These are phyloP conservation scores for Platycnemis pennipes DNA, from an alignment of 2,888 invertebrate genomes.

Conservation along the genomic window DNA sequence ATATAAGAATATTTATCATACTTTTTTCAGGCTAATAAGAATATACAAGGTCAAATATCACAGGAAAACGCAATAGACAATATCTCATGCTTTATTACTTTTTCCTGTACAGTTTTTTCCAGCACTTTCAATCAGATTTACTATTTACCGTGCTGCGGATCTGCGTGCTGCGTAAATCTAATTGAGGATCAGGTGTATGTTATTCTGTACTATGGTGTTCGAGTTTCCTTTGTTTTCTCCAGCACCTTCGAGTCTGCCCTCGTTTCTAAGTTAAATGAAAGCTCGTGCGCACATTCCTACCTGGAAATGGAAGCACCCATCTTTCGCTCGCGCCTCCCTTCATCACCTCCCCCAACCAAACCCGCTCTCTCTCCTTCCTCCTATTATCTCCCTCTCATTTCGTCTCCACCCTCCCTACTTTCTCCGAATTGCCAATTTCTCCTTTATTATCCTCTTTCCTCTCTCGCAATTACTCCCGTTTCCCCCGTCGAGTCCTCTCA, in stretches of 20 bases:
- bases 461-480: background rate
- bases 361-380: background rate
- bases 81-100: background rate
- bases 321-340: background rate
- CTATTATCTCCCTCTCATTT: background rate
- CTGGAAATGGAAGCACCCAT: background rate
- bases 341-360: background rate
- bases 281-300: background rate
- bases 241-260: background rate
- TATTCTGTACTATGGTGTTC: too few species aligned
- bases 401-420: background rate
- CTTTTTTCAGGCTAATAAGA: too few species aligned
- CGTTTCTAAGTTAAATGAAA: background rate
- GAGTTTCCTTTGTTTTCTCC: too few species aligned
- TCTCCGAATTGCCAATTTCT: background rate
- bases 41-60: too few species aligned
- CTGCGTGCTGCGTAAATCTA: too few species aligned
- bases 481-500: background rate
- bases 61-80: background rate
- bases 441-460: constrained; percentile 17
- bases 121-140: too few species aligned
- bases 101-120: background rate
- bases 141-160: too few species aligned
- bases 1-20: too few species aligned
- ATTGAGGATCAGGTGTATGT: too few species aligned